These are phyloP conservation scores for Pygoscelis adeliae DNA, from an alignment of 2,113 vertebrate genomes.

Conservation along the genomic window DNA sequence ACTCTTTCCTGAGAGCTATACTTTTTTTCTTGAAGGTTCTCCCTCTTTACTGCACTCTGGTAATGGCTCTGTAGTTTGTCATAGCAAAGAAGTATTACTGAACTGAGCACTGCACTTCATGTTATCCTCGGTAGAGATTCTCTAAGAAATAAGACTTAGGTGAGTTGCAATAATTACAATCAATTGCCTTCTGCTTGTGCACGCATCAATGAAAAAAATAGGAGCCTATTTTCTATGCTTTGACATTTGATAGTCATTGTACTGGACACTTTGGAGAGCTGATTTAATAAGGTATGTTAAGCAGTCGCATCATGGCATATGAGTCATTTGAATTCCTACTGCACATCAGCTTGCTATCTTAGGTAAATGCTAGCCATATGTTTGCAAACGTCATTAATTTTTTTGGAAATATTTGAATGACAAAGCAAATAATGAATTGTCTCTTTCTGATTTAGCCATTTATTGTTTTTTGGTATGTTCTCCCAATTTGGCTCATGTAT, in stretches of 20 bases:
- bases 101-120: neutral
- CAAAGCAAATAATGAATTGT: neutral
- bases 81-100: neutral
- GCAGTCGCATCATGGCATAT: neutral
- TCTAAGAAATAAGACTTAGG: neutral
- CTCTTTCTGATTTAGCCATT: neutral
- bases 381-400: neutral
- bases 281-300: constrained; percentile 29
- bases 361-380: neutral
- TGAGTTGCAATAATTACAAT: neutral
- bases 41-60: neutral
- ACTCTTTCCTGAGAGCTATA: neutral
- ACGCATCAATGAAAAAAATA: neutral
- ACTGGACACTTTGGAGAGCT: neutral
- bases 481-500: neutral
- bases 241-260: constrained; percentile 44
- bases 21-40: neutral
- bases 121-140: neutral
- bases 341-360: constrained; percentile 29
- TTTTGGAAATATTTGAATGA: constrained; percentile 25
- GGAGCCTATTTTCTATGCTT: neutral
- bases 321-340: constrained; percentile 43
- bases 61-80: neutral
- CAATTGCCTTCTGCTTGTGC: neutral
- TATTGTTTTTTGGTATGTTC: neutral